Base-by-base conservation (phyloP, 2,797 vertebrate genomes). In the Catharus ustulatus region DNA sequence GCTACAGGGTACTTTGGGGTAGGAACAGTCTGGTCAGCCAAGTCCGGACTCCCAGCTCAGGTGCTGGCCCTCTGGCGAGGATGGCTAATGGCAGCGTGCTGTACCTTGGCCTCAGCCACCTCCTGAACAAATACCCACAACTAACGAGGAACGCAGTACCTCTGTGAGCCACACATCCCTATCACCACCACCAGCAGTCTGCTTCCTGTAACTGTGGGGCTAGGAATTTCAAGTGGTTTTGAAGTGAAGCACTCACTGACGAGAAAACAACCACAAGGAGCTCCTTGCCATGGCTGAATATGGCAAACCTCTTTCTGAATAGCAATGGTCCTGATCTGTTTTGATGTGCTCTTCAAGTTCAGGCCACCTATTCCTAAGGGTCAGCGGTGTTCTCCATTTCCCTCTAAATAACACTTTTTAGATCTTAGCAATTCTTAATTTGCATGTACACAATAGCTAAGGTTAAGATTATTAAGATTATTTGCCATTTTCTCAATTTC, bases 21-120 rank as follows among this genome's bases (percentile, higher is more conserved):
- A 67, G 52, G 40, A 88, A 83, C 45, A 71, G 29, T 13, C 40
- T 74, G 57, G 24, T 67, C 75, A 76, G 80, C 22, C 80, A 88
- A 73, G 38, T 5, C 67, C 38, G 68, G 88, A 51, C n/a, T 68
- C 58, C 36, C 36, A 1, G 10, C 17, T 40, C 66, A 52, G 77
- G 19, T 59, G 49, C 57, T 21, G 62, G 49, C 43, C 26, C 34
- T 68, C 32, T 3, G 1, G n/a, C 0, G 0, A 74, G 74, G 54
- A 86, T 0, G 2, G 48, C 52, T 52, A n/a, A 46, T 2, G 30
- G 62, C 62, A 71, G 45, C 0, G 0, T 4, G 8, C 3, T 2
- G 40, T 43, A 48, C 27, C 42, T 57, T 2, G 2, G 46, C 67
- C 18, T 61, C 67, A 30, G 16, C 7, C 30, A 59, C 52, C 58